Base-by-base conservation (phyloP, 2,797 vertebrate species). In the Pseudochaenichthys georgianus region DNA sequence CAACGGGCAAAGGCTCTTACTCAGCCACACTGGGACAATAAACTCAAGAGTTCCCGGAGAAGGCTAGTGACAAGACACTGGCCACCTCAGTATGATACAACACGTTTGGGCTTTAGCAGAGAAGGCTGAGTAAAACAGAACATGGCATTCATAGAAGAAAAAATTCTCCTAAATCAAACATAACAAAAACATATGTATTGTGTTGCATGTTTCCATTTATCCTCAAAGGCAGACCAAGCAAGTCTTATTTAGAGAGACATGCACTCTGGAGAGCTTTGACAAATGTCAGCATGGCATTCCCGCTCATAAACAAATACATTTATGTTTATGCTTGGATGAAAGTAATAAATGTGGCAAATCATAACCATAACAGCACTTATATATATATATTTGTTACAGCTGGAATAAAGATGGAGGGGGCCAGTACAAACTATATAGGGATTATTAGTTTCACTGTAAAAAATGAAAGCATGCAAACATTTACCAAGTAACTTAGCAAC, bases 301-400 rank as follows among this genome's bases (percentile, higher is more conserved):
- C 47, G 48, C 21, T 3, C 2, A n/a, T n/a, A n/a, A n/a, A n/a
- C n/a, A n/a, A n/a, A n/a, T n/a, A n/a, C n/a, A n/a, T 72, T 31
- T 34, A 43, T 71, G 41, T 62, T 70, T 41, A 66, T 64, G 28
- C 19, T 21, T 59, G 9, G 58, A 67, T 76, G 72, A 62, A 67
- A 77, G 34, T 70, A 62, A 75, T 69, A 50, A 70, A 73, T 23
- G 28, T 46, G 38, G 59, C 55, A 81, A 80, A 74, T 70, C 19
- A 31, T 50, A 43, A 68, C 8, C 34, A 47, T 46, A 13, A 45
- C n/a, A 48, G 55, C 9, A 73, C 3, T 4, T 38, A 1, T 47
- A 64, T 73, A 23, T 51, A 47, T 51, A 47, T 38, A 78, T 78
- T 57, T 58, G 13, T 55, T 28, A 43, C 62, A 68, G 46, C 16